phyloP scores from a whole-genome alignment of 2,113 vertebrate genomes.

The Dipodomys stephensi region DNA sequence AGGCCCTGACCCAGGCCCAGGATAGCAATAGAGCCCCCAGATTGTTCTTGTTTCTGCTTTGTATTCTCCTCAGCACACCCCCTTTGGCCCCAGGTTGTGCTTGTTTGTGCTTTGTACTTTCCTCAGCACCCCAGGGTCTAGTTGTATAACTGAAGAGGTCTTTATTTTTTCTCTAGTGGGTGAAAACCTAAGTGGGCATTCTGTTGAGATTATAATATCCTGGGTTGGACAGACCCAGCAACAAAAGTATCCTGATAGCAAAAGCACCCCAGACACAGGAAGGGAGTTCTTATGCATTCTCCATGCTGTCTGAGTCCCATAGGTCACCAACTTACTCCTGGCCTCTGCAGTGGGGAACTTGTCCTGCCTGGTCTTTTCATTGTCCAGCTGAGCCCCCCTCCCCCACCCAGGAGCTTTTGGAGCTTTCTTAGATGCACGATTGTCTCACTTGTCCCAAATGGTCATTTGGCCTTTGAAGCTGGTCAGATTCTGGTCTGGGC shows the following conservation, averaged over 20 bases:
- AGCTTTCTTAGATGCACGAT: background rate
- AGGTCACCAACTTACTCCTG: background rate
- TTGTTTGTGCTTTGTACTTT: background rate
- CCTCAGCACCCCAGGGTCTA: background rate
- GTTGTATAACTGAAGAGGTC: background rate
- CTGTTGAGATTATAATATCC: rapidly evolving
- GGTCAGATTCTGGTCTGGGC: background rate
- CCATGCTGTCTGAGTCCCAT: background rate
- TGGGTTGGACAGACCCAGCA: background rate
- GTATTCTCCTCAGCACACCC: background rate
- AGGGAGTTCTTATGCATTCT: no score
- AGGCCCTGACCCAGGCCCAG: background rate
- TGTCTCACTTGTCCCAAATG: background rate
- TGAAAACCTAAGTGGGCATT: background rate
- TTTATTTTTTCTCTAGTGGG: background rate
- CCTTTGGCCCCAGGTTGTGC: no score
- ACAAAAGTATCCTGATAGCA: background rate
- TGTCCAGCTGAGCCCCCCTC: background rate
- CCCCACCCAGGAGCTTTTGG: background rate
- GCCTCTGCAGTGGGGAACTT: no score
- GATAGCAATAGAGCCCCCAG: background rate
- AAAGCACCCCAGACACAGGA: background rate
- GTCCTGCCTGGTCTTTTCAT: background rate
- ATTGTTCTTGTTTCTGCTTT: background rate
- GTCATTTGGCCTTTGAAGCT: background rate